A percentile compares a stretch with the other conserved stretches of the same genome.
phyloP scores from a whole-genome alignment of 2,888 invertebrate genomes.

The Augochlorella aurata region DNA sequence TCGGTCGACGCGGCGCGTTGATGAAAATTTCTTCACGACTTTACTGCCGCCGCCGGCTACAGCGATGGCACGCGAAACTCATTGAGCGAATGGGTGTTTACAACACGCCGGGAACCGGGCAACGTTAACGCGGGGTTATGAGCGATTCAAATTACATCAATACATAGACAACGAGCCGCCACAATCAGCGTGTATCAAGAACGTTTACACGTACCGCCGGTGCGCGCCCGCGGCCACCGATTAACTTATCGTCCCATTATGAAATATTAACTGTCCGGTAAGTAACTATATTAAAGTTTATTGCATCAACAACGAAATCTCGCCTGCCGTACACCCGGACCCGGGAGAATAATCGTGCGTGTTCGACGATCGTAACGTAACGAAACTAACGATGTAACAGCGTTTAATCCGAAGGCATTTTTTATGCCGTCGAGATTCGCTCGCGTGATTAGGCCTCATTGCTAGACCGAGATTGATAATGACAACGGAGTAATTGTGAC shows the following conservation, averaged over 20 bases:
- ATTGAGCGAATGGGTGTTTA: conserved; percentile 43
- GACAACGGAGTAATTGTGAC: too few relatives aligned
- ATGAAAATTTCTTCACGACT: conserved; percentile 38
- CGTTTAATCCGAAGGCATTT: not conserved
- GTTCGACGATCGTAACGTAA: conserved; percentile 6
- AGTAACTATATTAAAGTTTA: conserved; percentile 58
- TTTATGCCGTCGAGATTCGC: not conserved
- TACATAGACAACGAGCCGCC: conserved; percentile 19
- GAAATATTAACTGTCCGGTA: conserved; percentile 59
- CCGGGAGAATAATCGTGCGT: conserved; percentile 31
- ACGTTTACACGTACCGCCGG: conserved; percentile 38
- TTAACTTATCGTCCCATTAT: conserved; percentile 64
- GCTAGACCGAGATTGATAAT: too few relatives aligned
- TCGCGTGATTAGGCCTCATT: not conserved
- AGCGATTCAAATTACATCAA: conserved; percentile 58
- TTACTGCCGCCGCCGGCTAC: not conserved
- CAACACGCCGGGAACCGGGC: conserved; percentile 32
- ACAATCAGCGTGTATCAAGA: conserved; percentile 59
- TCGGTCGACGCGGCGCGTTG: not conserved
- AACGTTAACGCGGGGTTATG: conserved; percentile 55
- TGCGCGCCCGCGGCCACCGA: conserved; percentile 27
- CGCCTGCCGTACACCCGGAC: not conserved
- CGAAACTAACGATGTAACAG: not conserved
- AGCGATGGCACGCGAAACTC: conserved; percentile 14
- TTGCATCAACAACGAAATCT: conserved; percentile 42